Base-by-base conservation (phyloP, 1,140 invertebrate genomes). In the Cyclina sinensis region DNA sequence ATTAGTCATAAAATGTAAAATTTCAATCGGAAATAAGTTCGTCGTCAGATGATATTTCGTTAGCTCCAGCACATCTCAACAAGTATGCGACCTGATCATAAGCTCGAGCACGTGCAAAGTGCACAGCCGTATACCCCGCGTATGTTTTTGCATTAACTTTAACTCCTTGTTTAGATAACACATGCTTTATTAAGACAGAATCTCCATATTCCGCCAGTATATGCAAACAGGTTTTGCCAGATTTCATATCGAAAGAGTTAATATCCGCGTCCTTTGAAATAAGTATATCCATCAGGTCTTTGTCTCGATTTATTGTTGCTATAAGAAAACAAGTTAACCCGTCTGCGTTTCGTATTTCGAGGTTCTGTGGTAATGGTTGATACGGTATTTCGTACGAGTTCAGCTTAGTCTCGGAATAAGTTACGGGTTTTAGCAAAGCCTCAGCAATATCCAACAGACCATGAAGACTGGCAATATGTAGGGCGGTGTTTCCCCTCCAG, bases 401-500 rank as follows among this genome's bases (percentile, higher is more conserved):
- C 51, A 78, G 4, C 2, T 70, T 35, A 2, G 82, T 88, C 73
- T 91, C 90, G 9, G 54, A 39, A 78, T 91, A 85, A 18, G 16
- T 46, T 7, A 91, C 86, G 18, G 88, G 90, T 14, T 14, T 85
- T 12, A 91, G 30, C 11, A 91, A 39, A 24, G 68, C 32, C 86
- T 97, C 96, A 0, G 98, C 97, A 0, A 98, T 96, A 7, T 83
- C 37, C 2, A 96, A 39, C 88, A 97, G 96, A 0, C 98, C 98
- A 89, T 97, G 96, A 48, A 96, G 96, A 37, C 97, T 97, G 7
- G 98, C 98, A 51, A 98, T 96, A 91, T 99, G 98, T 0, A 99
- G 95, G 0, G 98, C 97, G 0, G 98, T 98, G 74, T 93, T 89
- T 16, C 91, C 92, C 51, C 92, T 30, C 48, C 51, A 73, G 62